Evolutionary conservation across 2,888 invertebrate genomes (phyloP), one percentile per base, ranked within the genome.

Genomic region (Catocala fraxini): DNA sequence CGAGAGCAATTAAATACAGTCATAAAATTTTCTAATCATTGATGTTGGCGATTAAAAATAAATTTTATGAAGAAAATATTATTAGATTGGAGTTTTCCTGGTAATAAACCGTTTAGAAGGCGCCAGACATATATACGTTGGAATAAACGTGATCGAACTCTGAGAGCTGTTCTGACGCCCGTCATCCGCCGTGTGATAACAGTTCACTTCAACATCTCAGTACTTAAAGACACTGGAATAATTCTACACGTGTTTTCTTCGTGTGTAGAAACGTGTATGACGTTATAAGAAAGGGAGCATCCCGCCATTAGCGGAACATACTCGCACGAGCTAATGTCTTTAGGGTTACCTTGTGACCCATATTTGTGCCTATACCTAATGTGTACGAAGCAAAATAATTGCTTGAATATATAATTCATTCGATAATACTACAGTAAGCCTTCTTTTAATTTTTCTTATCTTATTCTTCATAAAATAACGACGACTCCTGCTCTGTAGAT

Each of bases 21-120:
- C 69, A 68, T 70, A 73, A 75, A 71, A 63, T 74, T 62, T 62
- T 67, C 6, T 64, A 59, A 67, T 71, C 71, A 67, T 76, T 77
- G 75, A 80, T 72, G 74, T 81, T 57, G 58, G 55, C 52, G 65
- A 57, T 69, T 70, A 63, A 75, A 77, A 64, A 69, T 54, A 59
- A 59, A 59, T 34, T 63, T 56, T 70, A 72, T 53, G 71, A 71
- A 47, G 48, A 59, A 66, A 68, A 67, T 71, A 59, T 68, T 63
- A 75, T 55, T 51, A 46, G 42, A n/a, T 6, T 35, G 51, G 4
- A 53, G 51, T 68, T 53, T 62, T 55, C 69, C 56, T 65, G 53
- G 65, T 68, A 65, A 60, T 68, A 68, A 77, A 75, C 55, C 65
- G 73, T 73, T 77, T 75, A 70, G 55, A 55, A 55, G 70, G 74